Percentiles rank a stretch among this genome's conserved stretches.
phyloP scores from a whole-genome alignment of 2,888 invertebrate species.

The Aspidiotus rigidus region DNA sequence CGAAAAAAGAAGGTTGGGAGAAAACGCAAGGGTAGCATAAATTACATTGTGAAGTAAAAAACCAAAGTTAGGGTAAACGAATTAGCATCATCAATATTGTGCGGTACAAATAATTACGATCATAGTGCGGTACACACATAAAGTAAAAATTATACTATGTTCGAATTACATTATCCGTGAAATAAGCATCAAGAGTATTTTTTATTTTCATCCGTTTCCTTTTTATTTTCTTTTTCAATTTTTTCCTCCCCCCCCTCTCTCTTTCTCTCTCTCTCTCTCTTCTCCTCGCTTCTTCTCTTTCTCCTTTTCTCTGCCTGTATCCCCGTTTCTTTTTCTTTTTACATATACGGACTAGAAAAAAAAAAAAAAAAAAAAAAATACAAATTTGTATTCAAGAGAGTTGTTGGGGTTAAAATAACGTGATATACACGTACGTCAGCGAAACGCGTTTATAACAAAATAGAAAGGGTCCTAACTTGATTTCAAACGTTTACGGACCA shows the following conservation, averaged over 20 bases:
- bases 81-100: too few species aligned
- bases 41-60: too few species aligned
- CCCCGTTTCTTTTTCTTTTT: too few species aligned
- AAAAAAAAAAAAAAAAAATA: neutral
- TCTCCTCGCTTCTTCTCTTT: too few species aligned
- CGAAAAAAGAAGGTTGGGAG: too few species aligned
- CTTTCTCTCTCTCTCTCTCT: too few species aligned
- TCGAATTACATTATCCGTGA: constrained; percentile 30
- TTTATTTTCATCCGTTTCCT: constrained; percentile 9
- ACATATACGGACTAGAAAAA: too few species aligned
- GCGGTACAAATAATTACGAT: too few species aligned
- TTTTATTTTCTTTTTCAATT: constrained; percentile 8
- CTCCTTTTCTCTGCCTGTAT: too few species aligned
- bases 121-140: neutral
- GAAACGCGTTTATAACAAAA: constrained; percentile 22
- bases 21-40: too few species aligned
- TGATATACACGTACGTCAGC: constrained; percentile 23
- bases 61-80: too few species aligned
- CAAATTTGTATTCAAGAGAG: constrained; percentile 31
- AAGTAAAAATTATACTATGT: constrained; percentile 19
- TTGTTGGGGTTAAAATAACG: constrained; percentile 29
- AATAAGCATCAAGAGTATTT: constrained; percentile 27
- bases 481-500: constrained; percentile 17
- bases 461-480: constrained; percentile 29
- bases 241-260: neutral